Base-by-base conservation (phyloP, 2,113 vertebrate genomes). In the Phylloscopus trochiloides region DNA sequence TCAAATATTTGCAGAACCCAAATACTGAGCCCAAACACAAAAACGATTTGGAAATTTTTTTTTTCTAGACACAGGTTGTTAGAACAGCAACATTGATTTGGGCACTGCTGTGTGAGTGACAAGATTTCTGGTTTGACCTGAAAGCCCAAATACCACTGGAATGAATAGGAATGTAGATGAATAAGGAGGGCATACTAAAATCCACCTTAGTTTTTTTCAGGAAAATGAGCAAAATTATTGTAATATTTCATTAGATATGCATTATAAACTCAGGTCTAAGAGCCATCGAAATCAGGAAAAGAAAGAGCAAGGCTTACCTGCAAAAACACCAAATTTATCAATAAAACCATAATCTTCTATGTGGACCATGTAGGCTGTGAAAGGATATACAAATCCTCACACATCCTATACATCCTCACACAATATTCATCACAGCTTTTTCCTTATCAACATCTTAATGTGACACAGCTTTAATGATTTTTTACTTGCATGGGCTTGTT, bases 381-480 rank as follows among this genome's bases (percentile, higher is more conserved):
- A 90, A 88, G 17, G 58, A 19, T 54, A 7, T 20, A 72, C 31
- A 92, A 90, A 88, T 86, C 88, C 74, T 93, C 26, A 68, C 22
- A 26, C n/a, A 34, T 2, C 15, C 50, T 63, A 19, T 77, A 72
- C 18, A 48, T 29, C 36, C 42, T 66, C 51, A 62, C 76, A 74
- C 14, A 71, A 58, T 42, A 36, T 43, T 81, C 51, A 63, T 87
- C 47, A 67, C 61, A 81, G 73, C 17, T 71, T 78, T 91, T 59
- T 24, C 28, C 48, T 81, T 71, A 87, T 81, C 51, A 81, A 14
- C 48, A 50, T 87, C 61, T 81, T 81, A 47, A 63, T 34, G 38
- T 2, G 3, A 42, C 11, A 9, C 10, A 63, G 13, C 5, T 71
- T 72, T 62, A 80, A 70, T 0, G 5, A 80, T 66, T 89, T 94